These are phyloP conservation scores for Sycophila texana DNA, from an alignment of 2,888 invertebrate genomes.

Conservation along the genomic window DNA sequence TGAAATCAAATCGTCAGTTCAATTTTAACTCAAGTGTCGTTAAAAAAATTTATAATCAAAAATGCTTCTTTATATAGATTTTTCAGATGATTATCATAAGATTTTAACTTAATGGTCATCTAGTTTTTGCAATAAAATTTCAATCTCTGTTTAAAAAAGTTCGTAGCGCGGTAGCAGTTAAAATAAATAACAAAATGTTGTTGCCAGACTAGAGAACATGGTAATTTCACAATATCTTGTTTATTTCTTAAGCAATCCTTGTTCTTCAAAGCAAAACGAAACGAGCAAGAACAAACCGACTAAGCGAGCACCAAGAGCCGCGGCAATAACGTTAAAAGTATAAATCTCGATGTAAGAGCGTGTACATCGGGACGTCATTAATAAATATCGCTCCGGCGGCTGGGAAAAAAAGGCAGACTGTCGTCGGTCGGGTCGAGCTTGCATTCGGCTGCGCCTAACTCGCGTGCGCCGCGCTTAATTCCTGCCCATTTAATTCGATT, in stretches of 20 bases:
- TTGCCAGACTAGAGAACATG: no score
- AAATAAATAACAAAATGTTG: no score
- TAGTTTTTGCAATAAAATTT: no score
- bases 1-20: constrained; percentile 70
- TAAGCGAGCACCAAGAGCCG: not conserved
- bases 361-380: constrained; percentile 30
- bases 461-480: constrained; percentile 23
- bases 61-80: no score
- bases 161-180: no score
- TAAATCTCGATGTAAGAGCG: constrained; percentile 27
- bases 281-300: not conserved
- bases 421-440: constrained; percentile 20
- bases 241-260: no score
- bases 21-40: not conserved
- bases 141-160: not conserved
- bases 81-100: no score
- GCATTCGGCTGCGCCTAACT: not conserved
- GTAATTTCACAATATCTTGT: no score
- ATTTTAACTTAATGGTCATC: no score
- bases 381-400: constrained; percentile 29
- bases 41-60: no score
- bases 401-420: constrained; percentile 35
- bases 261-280: not conserved
- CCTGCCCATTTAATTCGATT: constrained; percentile 68
- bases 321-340: not conserved